Conservation (phyloP, 2,888 invertebrate genomes). For the Clusia tigrina region DNA sequence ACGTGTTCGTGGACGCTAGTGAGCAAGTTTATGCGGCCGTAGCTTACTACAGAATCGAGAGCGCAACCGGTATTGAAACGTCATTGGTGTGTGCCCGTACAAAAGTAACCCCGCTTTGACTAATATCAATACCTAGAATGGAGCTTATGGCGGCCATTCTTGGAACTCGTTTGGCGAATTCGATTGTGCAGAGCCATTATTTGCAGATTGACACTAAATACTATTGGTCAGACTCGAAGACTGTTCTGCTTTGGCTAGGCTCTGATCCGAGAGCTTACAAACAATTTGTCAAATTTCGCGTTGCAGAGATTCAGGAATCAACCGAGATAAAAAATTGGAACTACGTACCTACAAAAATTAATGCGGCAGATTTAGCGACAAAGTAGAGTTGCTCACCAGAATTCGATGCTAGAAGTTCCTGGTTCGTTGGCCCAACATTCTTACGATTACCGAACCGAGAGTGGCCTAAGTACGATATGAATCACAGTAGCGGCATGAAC, state of each 20-base stretch:
- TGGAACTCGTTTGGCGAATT: conserved; percentile 33
- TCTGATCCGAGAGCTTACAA: conserved; percentile 35
- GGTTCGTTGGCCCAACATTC: no score
- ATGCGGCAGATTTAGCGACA: conserved; percentile 34
- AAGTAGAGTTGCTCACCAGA: no score
- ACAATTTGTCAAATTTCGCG: conserved; percentile 35
- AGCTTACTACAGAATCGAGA: conserved; percentile 34
- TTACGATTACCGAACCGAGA: no score
- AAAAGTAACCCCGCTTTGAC: conserved; percentile 39
- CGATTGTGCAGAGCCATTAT: conserved; percentile 25
- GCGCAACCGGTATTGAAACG: conserved; percentile 13
- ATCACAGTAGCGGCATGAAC: no score
- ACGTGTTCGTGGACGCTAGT: conserved; percentile 31
- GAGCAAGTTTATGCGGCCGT: conserved; percentile 39
- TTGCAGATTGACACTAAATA: conserved; percentile 26
- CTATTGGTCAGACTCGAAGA: conserved; percentile 46
- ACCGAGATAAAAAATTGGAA: conserved; percentile 25
- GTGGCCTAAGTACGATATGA: no score
- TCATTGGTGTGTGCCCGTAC: conserved; percentile 37
- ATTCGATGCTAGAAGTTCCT: no score
- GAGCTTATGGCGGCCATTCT: conserved; percentile 40
- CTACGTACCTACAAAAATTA: conserved; percentile 31
- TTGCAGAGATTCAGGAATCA: conserved; percentile 34
- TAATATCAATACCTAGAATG: conserved; percentile 37
- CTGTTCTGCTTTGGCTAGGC: conserved; percentile 40